These are phyloP conservation scores for Xanthorhoe designata DNA, from an alignment of 2,888 invertebrate genomes.

Conservation along the genomic window DNA sequence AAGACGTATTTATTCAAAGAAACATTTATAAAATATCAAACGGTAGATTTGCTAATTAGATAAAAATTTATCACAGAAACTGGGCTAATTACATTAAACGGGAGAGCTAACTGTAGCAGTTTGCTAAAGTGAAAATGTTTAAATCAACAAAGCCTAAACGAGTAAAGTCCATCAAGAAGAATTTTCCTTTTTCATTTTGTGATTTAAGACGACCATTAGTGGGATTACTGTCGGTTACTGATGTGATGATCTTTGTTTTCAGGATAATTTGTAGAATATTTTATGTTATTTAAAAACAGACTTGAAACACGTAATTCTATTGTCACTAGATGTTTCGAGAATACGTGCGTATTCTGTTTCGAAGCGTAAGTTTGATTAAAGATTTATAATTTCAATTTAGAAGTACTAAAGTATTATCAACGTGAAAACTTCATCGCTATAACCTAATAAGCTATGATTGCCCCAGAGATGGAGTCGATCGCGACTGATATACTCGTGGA, in stretches of 20 bases:
- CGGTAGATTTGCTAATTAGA: constrained; percentile 3
- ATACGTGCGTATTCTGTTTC: no score
- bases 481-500: constrained; percentile 9
- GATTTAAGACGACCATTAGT: constrained; percentile 30
- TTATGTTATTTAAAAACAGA: no score
- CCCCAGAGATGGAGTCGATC: constrained; percentile 15
- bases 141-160: constrained; percentile 39
- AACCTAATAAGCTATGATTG: constrained; percentile 5
- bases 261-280: not conserved
- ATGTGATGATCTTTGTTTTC: constrained; percentile 18
- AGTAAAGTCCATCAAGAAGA: constrained; percentile 45
- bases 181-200: constrained; percentile 45
- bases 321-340: no score
- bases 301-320: no score
- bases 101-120: constrained; percentile 47
- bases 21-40: constrained; percentile 4
- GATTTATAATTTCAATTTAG: not conserved
- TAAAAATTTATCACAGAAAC: constrained; percentile 34
- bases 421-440: not conserved
- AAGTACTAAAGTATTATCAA: not conserved
- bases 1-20: not conserved
- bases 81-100: constrained; percentile 48
- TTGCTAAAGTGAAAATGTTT: constrained; percentile 39
- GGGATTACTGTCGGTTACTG: constrained; percentile 25
- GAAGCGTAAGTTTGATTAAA: no score